Conservation (phyloP, 1,140 invertebrate species). For the Drosophila triauraria region DNA sequence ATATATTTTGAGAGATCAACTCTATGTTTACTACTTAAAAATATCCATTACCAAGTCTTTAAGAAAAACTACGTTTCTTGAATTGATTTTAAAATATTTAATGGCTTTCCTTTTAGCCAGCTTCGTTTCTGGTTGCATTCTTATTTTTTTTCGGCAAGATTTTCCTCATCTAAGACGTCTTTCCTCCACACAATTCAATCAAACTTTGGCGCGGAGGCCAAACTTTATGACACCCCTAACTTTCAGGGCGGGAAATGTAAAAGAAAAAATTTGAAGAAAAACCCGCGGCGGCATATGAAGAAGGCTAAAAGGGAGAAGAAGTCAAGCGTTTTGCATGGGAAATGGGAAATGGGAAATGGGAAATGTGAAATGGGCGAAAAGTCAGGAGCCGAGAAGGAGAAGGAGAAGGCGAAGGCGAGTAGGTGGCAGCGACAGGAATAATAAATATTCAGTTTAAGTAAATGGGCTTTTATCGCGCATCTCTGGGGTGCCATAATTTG, state of each 20-base stretch:
- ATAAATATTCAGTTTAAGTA: constrained; percentile 84
- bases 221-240: constrained; percentile 68
- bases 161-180: not conserved
- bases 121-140: not conserved
- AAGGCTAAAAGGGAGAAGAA: constrained; percentile 38
- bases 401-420: not conserved
- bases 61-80: not conserved
- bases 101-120: not conserved
- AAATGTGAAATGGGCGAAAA: constrained; percentile 57
- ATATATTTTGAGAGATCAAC: not conserved
- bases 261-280: constrained; percentile 11
- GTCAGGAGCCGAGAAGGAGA: constrained; percentile 8
- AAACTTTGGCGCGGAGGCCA: constrained; percentile 54
- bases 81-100: not conserved
- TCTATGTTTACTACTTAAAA: too few relatives aligned
- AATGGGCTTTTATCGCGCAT: constrained; percentile 83
- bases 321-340: constrained; percentile 74
- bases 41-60: too few relatives aligned
- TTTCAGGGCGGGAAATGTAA: constrained; percentile 53
- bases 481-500: constrained; percentile 82
- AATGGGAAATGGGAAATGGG: constrained; percentile 57
- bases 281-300: constrained; percentile 67
- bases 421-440: constrained; percentile 77
- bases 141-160: not conserved
- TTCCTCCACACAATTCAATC: constrained; percentile 67